A percentile compares a stretch with the other conserved stretches of the same genome.
Conservation (phyloP, 2,888 invertebrate species). For the Apantesis nais region DNA sequence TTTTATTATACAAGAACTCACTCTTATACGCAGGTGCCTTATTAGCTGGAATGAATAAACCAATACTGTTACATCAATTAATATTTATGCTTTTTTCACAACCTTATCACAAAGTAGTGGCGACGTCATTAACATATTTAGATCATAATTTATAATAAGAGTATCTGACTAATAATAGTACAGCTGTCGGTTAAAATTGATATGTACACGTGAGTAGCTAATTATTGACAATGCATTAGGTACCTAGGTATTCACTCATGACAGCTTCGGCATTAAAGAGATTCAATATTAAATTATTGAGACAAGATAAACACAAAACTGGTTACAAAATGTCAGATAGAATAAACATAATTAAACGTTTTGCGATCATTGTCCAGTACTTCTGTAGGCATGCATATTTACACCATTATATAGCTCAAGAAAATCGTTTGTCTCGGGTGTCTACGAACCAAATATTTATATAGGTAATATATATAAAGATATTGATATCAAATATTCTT, state of each 20-base stretch:
- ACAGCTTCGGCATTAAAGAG: not conserved
- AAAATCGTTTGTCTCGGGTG: too few relatives aligned
- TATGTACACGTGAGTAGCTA: not conserved
- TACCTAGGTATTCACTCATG: not conserved
- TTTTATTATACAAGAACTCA: too few relatives aligned
- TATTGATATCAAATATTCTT: not conserved
- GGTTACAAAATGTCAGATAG: conserved; percentile 5
- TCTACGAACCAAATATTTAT: not conserved
- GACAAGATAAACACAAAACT: conserved; percentile 4
- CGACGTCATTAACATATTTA: conserved; percentile 36
- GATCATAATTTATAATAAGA: conserved; percentile 22
- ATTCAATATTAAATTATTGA: not conserved
- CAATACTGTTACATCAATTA: conserved; percentile 33
- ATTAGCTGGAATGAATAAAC: conserved; percentile 22
- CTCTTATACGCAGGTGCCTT: conserved; percentile 23
- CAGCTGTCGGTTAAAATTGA: not conserved
- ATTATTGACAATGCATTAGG: not conserved
- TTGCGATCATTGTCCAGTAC: not conserved
- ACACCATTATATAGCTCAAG: not conserved
- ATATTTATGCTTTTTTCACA: conserved; percentile 25
- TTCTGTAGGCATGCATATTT: not conserved
- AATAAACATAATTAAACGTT: not conserved
- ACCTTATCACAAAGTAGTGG: conserved; percentile 26
- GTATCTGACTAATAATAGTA: not conserved
- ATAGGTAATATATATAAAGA: not conserved